These are phyloP conservation scores for Teleiodes luculella DNA, from an alignment of 2,888 invertebrate genomes.

Conservation along the genomic window DNA sequence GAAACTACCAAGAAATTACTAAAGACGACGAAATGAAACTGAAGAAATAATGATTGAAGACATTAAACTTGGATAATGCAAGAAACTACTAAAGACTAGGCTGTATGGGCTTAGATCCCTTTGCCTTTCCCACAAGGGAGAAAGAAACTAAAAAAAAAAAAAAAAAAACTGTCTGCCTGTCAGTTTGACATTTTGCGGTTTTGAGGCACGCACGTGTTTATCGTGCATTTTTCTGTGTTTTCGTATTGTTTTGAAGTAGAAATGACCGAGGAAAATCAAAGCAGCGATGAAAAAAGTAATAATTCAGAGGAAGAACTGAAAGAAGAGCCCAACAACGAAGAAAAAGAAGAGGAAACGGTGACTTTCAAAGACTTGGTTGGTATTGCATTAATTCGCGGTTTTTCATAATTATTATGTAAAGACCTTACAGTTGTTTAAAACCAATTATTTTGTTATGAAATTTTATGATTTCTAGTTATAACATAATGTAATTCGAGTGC, in stretches of 20 bases:
- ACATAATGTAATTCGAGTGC: too few species aligned
- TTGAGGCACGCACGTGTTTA: too few species aligned
- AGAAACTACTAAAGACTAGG: too few species aligned
- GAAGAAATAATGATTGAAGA: too few species aligned
- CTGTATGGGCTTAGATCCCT: too few species aligned
- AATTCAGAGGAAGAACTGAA: conserved; percentile 35
- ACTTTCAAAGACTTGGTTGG: conserved; percentile 72
- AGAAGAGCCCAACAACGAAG: conserved; percentile 31
- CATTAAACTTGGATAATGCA: too few species aligned
- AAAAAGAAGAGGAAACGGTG: conserved; percentile 49
- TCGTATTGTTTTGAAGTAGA: conserved; percentile 20
- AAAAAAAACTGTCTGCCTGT: neutral
- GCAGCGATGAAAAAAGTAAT: conserved; percentile 42
- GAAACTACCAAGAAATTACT: too few species aligned
- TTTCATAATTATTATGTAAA: neutral
- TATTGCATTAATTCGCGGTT: conserved; percentile 8
- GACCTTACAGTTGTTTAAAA: neutral
- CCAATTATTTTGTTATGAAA: too few species aligned
- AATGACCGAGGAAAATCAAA: conserved; percentile 55
- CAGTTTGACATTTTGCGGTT: neutral
- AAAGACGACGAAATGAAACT: too few species aligned
- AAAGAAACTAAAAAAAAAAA: too few species aligned
- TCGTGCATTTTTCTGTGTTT: neutral
- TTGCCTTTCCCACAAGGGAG: too few species aligned
- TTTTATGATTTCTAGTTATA: too few species aligned